These are phyloP conservation scores for Athetis lepigone DNA, from an alignment of 2,888 invertebrate species.

Conservation along the genomic window DNA sequence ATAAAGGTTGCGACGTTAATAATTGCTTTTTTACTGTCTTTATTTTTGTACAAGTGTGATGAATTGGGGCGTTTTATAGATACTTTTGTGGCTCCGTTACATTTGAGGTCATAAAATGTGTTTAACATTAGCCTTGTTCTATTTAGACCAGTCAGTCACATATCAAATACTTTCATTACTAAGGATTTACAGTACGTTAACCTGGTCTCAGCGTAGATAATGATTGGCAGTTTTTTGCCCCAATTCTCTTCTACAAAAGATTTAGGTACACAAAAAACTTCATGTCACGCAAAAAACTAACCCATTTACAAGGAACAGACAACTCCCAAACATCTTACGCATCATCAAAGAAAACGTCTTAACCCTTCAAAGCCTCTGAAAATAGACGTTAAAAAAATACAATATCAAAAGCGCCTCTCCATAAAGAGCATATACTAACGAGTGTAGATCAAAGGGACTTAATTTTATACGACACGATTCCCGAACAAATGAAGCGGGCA, in stretches of 20 bases:
- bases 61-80: slow-evolving; percentile 40
- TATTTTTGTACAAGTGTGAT: slow-evolving; percentile 52
- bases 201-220: neutral
- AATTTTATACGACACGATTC: slow-evolving; percentile 64
- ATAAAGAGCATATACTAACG: slow-evolving; percentile 57
- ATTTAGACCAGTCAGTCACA: neutral
- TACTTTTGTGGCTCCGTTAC: neutral
- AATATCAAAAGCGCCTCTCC: slow-evolving; percentile 25
- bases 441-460: slow-evolving; percentile 64
- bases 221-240: neutral
- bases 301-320: neutral
- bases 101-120: neutral
- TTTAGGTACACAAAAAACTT: too few relatives aligned
- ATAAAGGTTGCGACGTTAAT: slow-evolving; percentile 50
- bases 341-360: slow-evolving; percentile 43
- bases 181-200: neutral
- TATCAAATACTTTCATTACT: neutral
- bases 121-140: too few relatives aligned
- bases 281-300: neutral
- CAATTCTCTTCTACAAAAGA: neutral
- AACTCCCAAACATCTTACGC: slow-evolving; percentile 22
- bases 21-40: slow-evolving; percentile 47
- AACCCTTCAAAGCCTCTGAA: slow-evolving; percentile 34
- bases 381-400: slow-evolving; percentile 53
- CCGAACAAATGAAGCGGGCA: slow-evolving; percentile 69